Percentiles rank a stretch among this genome's conserved stretches.
Evolutionary conservation across 1,140 invertebrate genomes (phyloP).

Genomic region (Phthorimaea operculella): DNA sequence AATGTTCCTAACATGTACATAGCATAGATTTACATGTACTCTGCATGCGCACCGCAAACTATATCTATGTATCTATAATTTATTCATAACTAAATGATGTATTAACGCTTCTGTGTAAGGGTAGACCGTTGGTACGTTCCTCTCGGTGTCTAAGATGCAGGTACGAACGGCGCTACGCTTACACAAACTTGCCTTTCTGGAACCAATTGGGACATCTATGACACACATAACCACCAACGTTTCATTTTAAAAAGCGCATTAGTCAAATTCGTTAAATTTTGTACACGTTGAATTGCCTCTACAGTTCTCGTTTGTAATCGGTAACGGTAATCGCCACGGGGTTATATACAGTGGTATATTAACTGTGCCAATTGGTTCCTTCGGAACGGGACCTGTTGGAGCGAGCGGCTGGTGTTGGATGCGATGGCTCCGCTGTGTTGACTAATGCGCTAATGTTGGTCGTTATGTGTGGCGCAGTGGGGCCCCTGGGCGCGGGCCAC

Average conservation of each 20-base stretch:
- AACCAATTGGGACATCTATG: slow-evolving; percentile 67
- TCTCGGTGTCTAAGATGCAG: slow-evolving; percentile 11
- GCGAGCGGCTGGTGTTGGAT: slow-evolving; percentile 48
- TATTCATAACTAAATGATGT: slow-evolving; percentile 30
- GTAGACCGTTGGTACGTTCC: slow-evolving; percentile 21
- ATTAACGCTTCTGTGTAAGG: slow-evolving; percentile 35
- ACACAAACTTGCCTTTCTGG: slow-evolving; percentile 42
- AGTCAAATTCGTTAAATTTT: slow-evolving; percentile 42
- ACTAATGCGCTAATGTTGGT: slow-evolving; percentile 69
- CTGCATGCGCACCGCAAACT: slow-evolving; percentile 63
- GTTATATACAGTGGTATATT: slow-evolving; percentile 15
- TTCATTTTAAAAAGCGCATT: slow-evolving; percentile 54
- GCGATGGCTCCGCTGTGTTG: slow-evolving; percentile 16
- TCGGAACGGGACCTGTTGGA: slow-evolving; percentile 59
- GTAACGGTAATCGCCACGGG: slow-evolving; percentile 10
- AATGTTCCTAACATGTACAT: slow-evolving; percentile 67
- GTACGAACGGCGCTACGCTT: slow-evolving; percentile 24
- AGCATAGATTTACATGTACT: slow-evolving; percentile 61
- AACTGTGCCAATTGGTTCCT: slow-evolving; percentile 68
- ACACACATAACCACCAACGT: slow-evolving; percentile 64
- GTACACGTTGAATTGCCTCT: slow-evolving; percentile 58
- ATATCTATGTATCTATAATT: slow-evolving; percentile 49
- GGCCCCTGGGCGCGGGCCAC: slow-evolving; percentile 78
- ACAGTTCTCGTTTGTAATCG: slow-evolving; percentile 39
- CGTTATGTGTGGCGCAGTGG: slow-evolving; percentile 68